A percentile compares a stretch with the other conserved stretches of the same genome.
Evolutionary conservation across 2,113 vertebrate species (phyloP).

Genomic region (Lepidothrix coronata): DNA sequence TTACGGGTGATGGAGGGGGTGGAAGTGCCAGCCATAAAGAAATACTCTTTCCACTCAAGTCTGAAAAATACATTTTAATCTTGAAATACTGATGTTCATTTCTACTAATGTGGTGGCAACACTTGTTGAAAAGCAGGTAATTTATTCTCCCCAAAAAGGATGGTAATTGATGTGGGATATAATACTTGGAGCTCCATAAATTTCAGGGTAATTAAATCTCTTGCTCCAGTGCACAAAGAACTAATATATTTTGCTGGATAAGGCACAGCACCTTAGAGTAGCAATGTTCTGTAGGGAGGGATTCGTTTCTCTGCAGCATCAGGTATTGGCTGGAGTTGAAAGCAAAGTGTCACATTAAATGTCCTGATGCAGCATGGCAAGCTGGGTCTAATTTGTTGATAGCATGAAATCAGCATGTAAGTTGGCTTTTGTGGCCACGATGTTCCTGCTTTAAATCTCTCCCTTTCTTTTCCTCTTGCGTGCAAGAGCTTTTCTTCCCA

Average conservation of each 20-base stretch:
- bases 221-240: background rate
- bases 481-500: background rate
- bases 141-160: background rate
- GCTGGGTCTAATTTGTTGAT: background rate
- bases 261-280: background rate
- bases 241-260: background rate
- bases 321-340: background rate
- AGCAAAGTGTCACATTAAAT: background rate
- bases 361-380: background rate
- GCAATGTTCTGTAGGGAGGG: background rate
- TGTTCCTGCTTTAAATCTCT: background rate
- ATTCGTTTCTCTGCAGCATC: background rate
- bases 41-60: background rate
- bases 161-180: background rate
- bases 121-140: background rate
- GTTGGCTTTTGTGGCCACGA: background rate
- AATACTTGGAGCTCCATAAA: background rate
- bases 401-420: background rate
- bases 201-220: constrained; percentile 27
- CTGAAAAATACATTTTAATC: background rate
- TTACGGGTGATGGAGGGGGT: background rate
- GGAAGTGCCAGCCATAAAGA: background rate
- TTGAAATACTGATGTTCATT: background rate
- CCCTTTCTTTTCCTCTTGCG: background rate
- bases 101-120: background rate